phyloP scores from a whole-genome alignment of 2,113 vertebrate species.

The Panthera uncia region DNA sequence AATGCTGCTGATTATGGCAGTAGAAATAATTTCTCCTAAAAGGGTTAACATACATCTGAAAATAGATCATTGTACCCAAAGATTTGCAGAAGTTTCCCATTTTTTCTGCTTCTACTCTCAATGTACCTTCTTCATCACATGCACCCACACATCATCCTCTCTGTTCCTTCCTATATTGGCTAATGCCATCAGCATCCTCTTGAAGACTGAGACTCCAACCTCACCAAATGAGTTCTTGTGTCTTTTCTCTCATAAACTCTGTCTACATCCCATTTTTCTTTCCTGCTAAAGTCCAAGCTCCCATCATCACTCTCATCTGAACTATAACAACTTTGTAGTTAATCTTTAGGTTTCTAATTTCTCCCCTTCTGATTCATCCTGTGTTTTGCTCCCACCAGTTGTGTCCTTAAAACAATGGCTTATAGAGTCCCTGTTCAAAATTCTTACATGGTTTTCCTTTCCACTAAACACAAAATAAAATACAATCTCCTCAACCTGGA shows the following conservation, averaged over 20 bases:
- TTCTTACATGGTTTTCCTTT: neutral
- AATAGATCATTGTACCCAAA: neutral
- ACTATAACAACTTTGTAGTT: neutral
- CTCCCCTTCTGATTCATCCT: neutral
- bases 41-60: neutral
- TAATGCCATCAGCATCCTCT: neutral
- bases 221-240: neutral
- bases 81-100: neutral
- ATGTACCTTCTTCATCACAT: neutral
- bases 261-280: neutral
- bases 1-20: neutral
- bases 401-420: neutral
- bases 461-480: neutral
- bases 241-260: neutral
- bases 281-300: neutral
- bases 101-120: neutral
- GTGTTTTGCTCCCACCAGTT: neutral
- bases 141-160: neutral
- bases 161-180: neutral
- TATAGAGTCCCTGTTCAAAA: neutral
- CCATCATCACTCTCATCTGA: neutral
- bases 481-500: neutral
- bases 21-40: neutral
- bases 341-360: neutral
- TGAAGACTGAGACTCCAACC: neutral